phyloP scores from a whole-genome alignment of 64 coral and sea anemone genomes.

The Porites lutea region DNA sequence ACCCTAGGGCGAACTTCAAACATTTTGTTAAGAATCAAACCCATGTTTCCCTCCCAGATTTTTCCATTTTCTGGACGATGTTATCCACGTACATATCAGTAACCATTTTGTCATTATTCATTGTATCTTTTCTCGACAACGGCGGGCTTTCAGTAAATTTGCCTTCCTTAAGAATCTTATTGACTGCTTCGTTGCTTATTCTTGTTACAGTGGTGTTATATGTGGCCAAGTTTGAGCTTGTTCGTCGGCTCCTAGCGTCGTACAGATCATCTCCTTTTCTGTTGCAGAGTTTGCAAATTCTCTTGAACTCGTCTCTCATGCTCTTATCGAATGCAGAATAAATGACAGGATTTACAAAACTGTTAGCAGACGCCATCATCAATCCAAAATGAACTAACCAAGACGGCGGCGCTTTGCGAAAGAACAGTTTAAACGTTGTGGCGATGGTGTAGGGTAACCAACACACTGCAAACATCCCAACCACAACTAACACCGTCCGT shows the following conservation, averaged over 20 bases:
- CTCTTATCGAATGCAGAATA: slow-evolving; percentile 80
- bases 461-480: slow-evolving; percentile 73
- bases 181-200: slow-evolving; percentile 34
- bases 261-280: slow-evolving; percentile 3
- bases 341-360: slow-evolving; percentile 76
- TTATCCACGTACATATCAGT: slow-evolving; percentile 2
- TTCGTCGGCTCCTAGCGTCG: not conserved
- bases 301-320: slow-evolving; percentile 29
- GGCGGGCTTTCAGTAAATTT: not conserved
- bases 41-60: slow-evolving; percentile 16
- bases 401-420: slow-evolving; percentile 37
- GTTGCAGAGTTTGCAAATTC: slow-evolving; percentile 27
- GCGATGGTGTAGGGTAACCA: slow-evolving; percentile 84
- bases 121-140: not conserved
- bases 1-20: no score
- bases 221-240: slow-evolving; percentile 28
- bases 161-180: slow-evolving; percentile 16
- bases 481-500: slow-evolving; percentile 70
- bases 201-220: slow-evolving; percentile 17
- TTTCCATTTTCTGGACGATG: slow-evolving; percentile 21
- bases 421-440: slow-evolving; percentile 80
- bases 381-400: slow-evolving; percentile 89
- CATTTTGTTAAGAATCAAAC: not conserved
- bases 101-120: not conserved
- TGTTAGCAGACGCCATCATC: slow-evolving; percentile 68